Base-by-base conservation (phyloP, 1,140 invertebrate species). In the Orius laevigatus region DNA sequence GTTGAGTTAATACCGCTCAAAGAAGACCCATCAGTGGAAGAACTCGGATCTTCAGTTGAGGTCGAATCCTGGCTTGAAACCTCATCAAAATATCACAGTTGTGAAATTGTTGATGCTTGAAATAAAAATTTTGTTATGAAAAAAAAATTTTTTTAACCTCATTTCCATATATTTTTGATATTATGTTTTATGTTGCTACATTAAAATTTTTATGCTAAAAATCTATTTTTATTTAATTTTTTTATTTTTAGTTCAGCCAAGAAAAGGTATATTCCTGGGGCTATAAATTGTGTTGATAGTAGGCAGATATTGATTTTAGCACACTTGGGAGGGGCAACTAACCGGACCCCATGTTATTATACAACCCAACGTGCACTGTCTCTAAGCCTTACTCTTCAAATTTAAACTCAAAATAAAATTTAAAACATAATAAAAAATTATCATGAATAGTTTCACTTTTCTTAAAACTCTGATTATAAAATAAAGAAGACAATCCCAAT, bases 11-110 rank as follows among this genome's bases (percentile, higher is more conserved):
- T 71, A 31, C 72, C 73, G 0, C 58, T 75, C 9, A 75, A 72
- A 2, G 73, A 75, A 55, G 59, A 74, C 15, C 70, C 73, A 0
- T 80, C 76, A 0, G 73, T 66, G 11, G 78, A 80, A 50, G 78
- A 80, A 56, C 58, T 79, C 3, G 72, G 73, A 0, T 70, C 71
- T 16, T 74, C 72, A 5, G 66, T 62, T 38, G 73, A 72, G 18
- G 68, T 75, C 1, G 78, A 81, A 55, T 78, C 73, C 56, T 80
- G 77, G 69, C 65, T 78, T 3, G 78, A 81, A 53, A 77, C 76
- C 0, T 78, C 75, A 20, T 80, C 77, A 35, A 80, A 81, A 58
- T 81, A 79, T 57, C 77, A 81, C 59, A 79, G 72, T 56, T 79
- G 77, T 52, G 78, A 81, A 60, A 67, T 78, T 9, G 75, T 78